Conservation (phyloP, 2,888 invertebrate species). For the Euphydryas editha region DNA sequence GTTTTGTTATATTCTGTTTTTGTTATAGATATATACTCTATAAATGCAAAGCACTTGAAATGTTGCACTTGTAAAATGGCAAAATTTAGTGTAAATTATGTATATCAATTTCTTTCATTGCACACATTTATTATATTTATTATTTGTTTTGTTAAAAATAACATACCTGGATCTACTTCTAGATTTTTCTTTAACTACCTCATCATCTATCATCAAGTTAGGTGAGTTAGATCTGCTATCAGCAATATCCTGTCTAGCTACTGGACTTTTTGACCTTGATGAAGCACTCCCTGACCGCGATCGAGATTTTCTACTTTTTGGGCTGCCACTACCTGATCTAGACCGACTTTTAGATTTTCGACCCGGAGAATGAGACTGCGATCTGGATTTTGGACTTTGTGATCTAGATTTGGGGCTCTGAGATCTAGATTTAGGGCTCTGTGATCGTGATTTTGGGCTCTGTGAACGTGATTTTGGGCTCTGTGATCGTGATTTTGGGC, state of each 20-base stretch:
- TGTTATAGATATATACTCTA: too few relatives aligned
- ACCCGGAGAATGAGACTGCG: constrained; percentile 55
- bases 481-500: constrained; percentile 61
- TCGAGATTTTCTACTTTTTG: constrained; percentile 61
- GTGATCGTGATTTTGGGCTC: constrained; percentile 58
- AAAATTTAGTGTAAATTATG: too few relatives aligned
- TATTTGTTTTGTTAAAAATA: not conserved
- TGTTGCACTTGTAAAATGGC: too few relatives aligned
- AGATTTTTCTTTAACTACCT: constrained; percentile 65
- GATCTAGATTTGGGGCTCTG: constrained; percentile 58
- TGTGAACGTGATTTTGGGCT: constrained; percentile 58
- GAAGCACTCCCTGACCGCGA: constrained; percentile 62
- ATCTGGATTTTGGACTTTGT: constrained; percentile 52
- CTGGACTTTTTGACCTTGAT: constrained; percentile 67
- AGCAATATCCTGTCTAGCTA: constrained; percentile 59
- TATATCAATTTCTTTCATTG: not conserved
- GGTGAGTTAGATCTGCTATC: constrained; percentile 82
- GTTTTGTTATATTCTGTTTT: too few relatives aligned
- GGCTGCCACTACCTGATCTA: constrained; percentile 75
- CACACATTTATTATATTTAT: too few relatives aligned
- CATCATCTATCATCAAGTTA: constrained; percentile 80
- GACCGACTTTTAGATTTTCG: constrained; percentile 60
- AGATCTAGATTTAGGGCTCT: constrained; percentile 59
- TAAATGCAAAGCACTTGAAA: too few relatives aligned
- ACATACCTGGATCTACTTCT: constrained; percentile 72